Base-by-base conservation (phyloP, 2,797 vertebrate species). In the Limosa lapponica region DNA sequence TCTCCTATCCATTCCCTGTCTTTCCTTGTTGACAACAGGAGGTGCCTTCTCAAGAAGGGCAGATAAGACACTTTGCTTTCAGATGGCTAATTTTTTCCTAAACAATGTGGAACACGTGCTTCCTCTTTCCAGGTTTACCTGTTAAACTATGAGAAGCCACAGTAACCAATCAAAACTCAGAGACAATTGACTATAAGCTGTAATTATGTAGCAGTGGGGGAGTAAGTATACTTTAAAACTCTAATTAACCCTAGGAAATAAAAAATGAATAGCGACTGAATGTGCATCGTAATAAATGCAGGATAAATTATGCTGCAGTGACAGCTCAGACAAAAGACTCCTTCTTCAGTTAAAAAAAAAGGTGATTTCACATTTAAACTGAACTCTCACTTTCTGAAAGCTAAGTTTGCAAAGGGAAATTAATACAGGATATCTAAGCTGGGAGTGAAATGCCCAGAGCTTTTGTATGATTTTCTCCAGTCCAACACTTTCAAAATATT, bases 271-370 rank as follows among this genome's bases (percentile, higher is more conserved):
- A 93, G 82, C 75, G 78, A 96, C 82, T 91, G 74, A 95, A 96
- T 84, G 57, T 87, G 64, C 78, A 70, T 65, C 58, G 17, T 86
- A 95, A 96, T 93, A 97, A 96, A 81, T 61, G 61, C 69, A 96
- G 88, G 92, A 85, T 77, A 96, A 96, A 88, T 90, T 90, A 89
- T 94, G 73, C 78, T 39, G 36, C 84, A 48, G 30, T 93, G 94
- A 94, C 95, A 97, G 78, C 82, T 95, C 71, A 92, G 78, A 97
- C 87, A 98, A 98, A 97, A 86, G 84, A 79, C 22, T 66, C 36
- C 13, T 85, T 92, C 89, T 92, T 83, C 51, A 62, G 23, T 79
- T 64, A 28, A 67, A 75, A 92, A 91, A 52, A 52, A 52, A 30
- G 37, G 13, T 71, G 16, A 91, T 94, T 97, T 94, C 90, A 96